Conservation (phyloP, 2,113 vertebrate species). For the Copsychus sechellarum region DNA sequence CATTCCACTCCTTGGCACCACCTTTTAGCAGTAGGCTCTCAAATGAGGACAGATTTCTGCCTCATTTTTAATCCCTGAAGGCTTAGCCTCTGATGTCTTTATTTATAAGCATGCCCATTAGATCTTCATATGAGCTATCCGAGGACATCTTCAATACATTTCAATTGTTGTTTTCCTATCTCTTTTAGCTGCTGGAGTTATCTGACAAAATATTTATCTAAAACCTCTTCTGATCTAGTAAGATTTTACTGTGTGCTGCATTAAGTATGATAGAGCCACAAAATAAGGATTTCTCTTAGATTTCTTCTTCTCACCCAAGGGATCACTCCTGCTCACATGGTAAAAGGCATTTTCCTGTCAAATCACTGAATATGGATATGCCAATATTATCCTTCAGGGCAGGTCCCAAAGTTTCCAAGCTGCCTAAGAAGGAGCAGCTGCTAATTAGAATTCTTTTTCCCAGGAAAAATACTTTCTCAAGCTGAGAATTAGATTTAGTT, state of each 20-base stretch:
- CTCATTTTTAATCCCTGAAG: neutral
- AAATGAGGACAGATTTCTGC: neutral
- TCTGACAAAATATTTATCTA: neutral
- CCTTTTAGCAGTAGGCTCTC: neutral
- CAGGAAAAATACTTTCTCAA: neutral
- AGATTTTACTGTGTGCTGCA: neutral
- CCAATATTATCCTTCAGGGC: neutral
- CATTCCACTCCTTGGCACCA: neutral
- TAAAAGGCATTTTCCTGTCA: constrained; percentile 12
- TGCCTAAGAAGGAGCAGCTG: neutral
- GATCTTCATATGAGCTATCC: neutral
- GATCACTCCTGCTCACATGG: neutral
- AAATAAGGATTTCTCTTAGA: neutral
- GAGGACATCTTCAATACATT: neutral
- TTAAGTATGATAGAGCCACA: neutral
- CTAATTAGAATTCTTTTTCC: neutral
- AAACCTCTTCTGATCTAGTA: neutral
- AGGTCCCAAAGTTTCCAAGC: neutral
- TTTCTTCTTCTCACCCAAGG: neutral
- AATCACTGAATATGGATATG: neutral
- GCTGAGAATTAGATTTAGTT: neutral
- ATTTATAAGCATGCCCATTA: neutral
- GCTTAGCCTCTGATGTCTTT: neutral
- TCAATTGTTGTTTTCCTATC: neutral
- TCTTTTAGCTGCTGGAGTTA: neutral